phyloP scores from a whole-genome alignment of 2,888 invertebrate genomes.

The Campaea margaritaria region DNA sequence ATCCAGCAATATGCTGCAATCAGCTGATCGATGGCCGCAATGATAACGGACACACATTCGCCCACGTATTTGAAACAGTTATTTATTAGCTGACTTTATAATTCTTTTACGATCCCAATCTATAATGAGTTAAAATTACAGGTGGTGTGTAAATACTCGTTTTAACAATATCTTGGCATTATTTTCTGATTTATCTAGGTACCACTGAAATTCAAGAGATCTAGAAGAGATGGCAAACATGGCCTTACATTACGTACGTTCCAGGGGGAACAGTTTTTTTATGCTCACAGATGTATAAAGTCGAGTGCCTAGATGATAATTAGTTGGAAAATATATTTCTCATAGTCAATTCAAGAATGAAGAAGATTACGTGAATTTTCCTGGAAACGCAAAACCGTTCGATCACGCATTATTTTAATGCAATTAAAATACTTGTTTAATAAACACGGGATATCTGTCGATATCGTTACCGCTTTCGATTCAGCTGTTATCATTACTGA shows the following conservation, averaged over 20 bases:
- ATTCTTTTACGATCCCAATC: neutral
- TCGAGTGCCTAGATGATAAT: no score
- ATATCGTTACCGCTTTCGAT: slow-evolving; percentile 23
- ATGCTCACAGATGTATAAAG: no score
- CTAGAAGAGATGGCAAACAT: no score
- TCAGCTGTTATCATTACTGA: slow-evolving; percentile 23
- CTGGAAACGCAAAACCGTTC: neutral
- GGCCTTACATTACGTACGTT: no score
- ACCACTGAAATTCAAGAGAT: no score
- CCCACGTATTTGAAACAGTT: slow-evolving; percentile 13
- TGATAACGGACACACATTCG: slow-evolving; percentile 11
- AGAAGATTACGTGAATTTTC: neutral
- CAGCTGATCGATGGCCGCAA: slow-evolving; percentile 29
- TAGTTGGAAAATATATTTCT: no score
- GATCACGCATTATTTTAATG: slow-evolving; percentile 17
- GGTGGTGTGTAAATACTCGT: no score
- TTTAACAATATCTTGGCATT: no score
- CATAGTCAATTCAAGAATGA: no score
- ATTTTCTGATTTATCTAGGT: no score
- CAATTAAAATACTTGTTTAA: slow-evolving; percentile 18
- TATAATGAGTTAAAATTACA: neutral
- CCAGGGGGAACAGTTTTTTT: no score
- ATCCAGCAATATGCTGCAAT: slow-evolving; percentile 19
- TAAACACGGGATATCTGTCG: slow-evolving; percentile 16
- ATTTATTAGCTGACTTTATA: no score